Evolutionary conservation across 2,797 vertebrate genomes (phyloP).

Genomic region (Mionectes olivaceus): DNA sequence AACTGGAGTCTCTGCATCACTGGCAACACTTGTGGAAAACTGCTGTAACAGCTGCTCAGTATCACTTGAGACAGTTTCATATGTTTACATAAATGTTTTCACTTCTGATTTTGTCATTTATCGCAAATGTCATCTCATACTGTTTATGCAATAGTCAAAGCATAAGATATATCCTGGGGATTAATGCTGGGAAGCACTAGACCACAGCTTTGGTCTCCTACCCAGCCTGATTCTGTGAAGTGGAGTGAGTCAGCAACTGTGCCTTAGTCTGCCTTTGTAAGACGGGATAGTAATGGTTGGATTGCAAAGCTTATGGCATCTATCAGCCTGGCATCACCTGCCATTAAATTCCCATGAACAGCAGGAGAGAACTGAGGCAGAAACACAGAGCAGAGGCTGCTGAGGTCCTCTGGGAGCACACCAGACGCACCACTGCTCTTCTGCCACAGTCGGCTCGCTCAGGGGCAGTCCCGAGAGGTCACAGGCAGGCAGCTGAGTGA

Average conservation of each 20-base stretch:
- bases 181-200: neutral
- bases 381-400: neutral
- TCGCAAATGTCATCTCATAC: neutral
- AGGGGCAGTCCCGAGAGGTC: neutral
- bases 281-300: neutral
- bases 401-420: neutral
- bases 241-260: neutral
- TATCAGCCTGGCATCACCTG: neutral
- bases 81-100: neutral
- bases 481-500: neutral
- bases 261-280: neutral
- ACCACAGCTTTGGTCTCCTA: neutral
- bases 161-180: neutral
- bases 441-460: accelerated
- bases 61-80: neutral
- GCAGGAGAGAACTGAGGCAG: neutral
- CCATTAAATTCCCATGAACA: neutral
- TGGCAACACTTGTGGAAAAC: neutral
- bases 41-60: neutral
- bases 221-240: neutral
- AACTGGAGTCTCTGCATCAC: neutral
- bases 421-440: neutral
- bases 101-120: neutral
- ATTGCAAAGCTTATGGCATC: neutral
- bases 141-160: neutral